Conservation (phyloP, 92 coral and sea anemone genomes). For the Bergia sp. region DNA sequence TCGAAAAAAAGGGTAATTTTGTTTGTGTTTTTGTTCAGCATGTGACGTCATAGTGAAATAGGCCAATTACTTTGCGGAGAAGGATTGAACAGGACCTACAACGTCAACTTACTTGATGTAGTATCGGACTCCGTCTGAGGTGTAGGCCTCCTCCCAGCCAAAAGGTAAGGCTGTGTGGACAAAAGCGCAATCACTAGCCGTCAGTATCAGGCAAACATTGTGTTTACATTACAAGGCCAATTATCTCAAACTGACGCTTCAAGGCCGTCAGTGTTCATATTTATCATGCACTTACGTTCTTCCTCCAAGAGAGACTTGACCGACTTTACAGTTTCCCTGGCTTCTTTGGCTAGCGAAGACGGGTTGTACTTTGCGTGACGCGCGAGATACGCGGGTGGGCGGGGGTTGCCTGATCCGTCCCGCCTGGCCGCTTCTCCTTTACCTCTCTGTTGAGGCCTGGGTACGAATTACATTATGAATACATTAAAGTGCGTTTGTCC, state of each 20-base stretch:
- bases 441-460: slow-evolving; percentile 81
- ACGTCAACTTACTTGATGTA: slow-evolving; percentile 80
- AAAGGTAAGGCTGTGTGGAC: slow-evolving; percentile 81
- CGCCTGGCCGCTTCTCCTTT: slow-evolving; percentile 81
- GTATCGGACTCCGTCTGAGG: slow-evolving; percentile 96
- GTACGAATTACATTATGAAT: background rate
- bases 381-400: slow-evolving; percentile 87
- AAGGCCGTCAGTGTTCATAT: background rate
- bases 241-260: background rate
- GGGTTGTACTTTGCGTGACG: slow-evolving; percentile 87
- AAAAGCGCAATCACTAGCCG: background rate
- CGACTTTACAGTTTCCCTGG: slow-evolving; percentile 86
- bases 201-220: background rate
- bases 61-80: too few species aligned
- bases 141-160: slow-evolving; percentile 99
- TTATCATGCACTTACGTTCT: slow-evolving; percentile 76
- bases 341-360: slow-evolving; percentile 89
- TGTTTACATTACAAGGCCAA: background rate
- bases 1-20: too few species aligned
- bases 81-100: background rate
- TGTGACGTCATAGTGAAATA: too few species aligned
- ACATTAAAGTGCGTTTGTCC: background rate
- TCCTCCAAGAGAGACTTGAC: slow-evolving; percentile 90
- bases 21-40: too few species aligned
- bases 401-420: slow-evolving; percentile 68